Evolutionary conservation across 1,140 invertebrate species (phyloP).

Genomic region (Nasonia giraulti): DNA sequence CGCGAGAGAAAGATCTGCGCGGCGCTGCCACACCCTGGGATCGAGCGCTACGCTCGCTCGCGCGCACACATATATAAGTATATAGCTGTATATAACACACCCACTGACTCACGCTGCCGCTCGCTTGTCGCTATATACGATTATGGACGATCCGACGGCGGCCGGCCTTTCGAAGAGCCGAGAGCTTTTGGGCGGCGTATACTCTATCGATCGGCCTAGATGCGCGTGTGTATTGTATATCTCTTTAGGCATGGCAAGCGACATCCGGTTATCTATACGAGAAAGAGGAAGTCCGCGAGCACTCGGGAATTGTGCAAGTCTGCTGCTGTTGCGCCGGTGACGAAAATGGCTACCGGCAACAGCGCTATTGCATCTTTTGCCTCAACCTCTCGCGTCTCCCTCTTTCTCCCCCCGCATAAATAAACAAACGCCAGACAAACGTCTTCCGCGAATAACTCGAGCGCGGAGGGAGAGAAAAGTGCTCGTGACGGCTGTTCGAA

Average conservation of each 20-base stretch:
- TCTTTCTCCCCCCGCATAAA: neutral
- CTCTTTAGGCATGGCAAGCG: no score
- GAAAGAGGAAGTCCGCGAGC: neutral
- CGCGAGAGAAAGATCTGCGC: neutral
- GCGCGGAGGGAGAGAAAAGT: no score
- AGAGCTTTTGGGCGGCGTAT: neutral
- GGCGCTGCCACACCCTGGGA: slow-evolving; percentile 1
- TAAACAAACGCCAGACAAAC: neutral
- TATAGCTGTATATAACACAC: neutral
- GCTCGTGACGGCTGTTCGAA: neutral
- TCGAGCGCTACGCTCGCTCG: neutral
- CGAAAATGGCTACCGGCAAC: neutral
- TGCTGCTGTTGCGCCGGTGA: neutral
- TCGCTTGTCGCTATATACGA: slow-evolving; percentile 11
- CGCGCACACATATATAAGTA: neutral
- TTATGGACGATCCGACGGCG: neutral
- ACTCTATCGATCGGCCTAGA: neutral
- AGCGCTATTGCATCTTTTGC: neutral
- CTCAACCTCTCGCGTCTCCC: neutral
- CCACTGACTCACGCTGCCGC: neutral
- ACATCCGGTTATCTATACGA: no score
- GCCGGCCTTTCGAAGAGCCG: neutral
- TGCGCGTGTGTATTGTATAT: neutral
- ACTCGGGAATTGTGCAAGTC: neutral
- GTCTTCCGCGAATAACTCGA: neutral